Conservation (phyloP, 2,888 invertebrate genomes). For the Apodemia duryi region DNA sequence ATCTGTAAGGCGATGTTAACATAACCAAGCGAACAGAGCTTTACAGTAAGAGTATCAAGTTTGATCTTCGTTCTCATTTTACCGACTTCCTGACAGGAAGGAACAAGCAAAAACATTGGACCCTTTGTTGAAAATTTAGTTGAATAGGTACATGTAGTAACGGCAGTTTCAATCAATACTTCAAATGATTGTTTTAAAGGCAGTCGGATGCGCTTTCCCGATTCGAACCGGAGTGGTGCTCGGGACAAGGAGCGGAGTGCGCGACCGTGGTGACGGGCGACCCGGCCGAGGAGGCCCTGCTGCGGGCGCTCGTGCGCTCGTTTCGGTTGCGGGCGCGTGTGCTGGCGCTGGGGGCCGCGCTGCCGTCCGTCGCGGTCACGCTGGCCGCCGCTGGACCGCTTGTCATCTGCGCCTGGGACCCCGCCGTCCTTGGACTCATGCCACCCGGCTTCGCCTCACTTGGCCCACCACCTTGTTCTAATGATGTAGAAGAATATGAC, state of each 20-base stretch:
- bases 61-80: too few species aligned
- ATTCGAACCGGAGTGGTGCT: conserved; percentile 80
- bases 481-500: conserved; percentile 27
- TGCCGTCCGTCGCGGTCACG: conserved; percentile 21
- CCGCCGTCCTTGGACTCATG: conserved; percentile 22
- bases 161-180: too few species aligned
- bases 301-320: conserved; percentile 35
- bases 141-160: too few species aligned
- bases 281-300: conserved; percentile 41
- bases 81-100: too few species aligned
- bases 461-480: conserved; percentile 53
- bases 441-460: conserved; percentile 31
- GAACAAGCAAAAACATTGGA: too few species aligned
- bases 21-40: too few species aligned
- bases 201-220: background rate
- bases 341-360: conserved; percentile 31
- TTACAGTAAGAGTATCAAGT: too few species aligned
- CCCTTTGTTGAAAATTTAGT: too few species aligned
- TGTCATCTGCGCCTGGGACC: conserved; percentile 46
- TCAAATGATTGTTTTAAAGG: background rate
- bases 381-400: conserved; percentile 23
- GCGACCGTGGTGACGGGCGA: conserved; percentile 46
- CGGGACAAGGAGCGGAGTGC: conserved; percentile 34
- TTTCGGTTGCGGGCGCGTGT: conserved; percentile 40
- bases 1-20: too few species aligned